Evolutionary conservation across 2,797 vertebrate species (phyloP).

Genomic region (Valencia hispanica): DNA sequence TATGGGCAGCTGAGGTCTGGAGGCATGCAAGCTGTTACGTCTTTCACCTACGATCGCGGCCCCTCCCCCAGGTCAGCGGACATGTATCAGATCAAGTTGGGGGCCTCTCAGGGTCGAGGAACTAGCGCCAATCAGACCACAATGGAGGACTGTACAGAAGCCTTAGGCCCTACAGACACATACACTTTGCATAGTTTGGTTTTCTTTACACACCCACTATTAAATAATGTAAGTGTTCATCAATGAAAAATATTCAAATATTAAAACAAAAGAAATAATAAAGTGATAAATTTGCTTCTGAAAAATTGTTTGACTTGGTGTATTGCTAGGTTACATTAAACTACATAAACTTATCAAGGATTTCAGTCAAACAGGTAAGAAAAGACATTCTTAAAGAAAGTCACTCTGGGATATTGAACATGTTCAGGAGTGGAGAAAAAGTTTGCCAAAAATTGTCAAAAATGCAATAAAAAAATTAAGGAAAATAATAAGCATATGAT

Average conservation of each 20-base stretch:
- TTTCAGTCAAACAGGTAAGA: background rate
- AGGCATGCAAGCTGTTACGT: constrained; percentile 80
- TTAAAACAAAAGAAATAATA: background rate
- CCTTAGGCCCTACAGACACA: constrained; percentile 14
- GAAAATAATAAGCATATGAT: background rate
- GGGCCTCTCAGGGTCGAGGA: constrained; percentile 63
- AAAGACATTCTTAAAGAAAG: background rate
- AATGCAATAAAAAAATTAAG: too few species aligned
- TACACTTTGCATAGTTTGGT: constrained; percentile 11
- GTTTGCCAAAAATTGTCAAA: background rate
- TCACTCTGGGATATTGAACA: background rate
- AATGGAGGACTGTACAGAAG: constrained; percentile 35
- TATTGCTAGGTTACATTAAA: background rate
- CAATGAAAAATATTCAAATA: background rate
- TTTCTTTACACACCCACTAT: background rate
- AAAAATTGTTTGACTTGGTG: background rate
- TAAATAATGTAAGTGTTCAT: background rate
- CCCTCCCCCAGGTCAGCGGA: constrained; percentile 73
- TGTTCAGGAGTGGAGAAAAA: background rate
- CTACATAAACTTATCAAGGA: too few species aligned
- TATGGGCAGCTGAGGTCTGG: constrained; percentile 72
- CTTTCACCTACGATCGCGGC: constrained; percentile 64
- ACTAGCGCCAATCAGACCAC: constrained; percentile 69
- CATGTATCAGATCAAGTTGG: constrained; percentile 70
- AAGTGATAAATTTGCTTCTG: background rate